These are phyloP conservation scores for Sitophilus oryzae DNA, from an alignment of 1,140 invertebrate species.

Conservation along the genomic window DNA sequence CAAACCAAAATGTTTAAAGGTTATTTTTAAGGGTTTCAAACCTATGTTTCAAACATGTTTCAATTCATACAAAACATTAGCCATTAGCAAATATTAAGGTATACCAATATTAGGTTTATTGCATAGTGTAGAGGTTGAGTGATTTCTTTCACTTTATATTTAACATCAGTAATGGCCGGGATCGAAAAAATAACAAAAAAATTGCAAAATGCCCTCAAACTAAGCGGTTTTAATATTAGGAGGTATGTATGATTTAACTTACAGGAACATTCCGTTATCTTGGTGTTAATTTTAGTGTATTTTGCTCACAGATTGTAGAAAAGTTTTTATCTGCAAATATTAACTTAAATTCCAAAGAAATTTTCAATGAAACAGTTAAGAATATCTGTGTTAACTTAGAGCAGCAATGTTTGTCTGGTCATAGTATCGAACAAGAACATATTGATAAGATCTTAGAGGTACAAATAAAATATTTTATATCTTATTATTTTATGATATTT, in stretches of 20 bases:
- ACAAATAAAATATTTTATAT: conserved; percentile 22
- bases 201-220: conserved; percentile 48
- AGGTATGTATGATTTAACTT: conserved; percentile 41
- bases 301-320: conserved; percentile 51
- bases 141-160: too few relatives aligned
- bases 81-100: too few relatives aligned
- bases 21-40: too few relatives aligned
- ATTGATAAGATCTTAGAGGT: conserved; percentile 70
- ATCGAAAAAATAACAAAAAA: conserved; percentile 41
- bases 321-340: conserved; percentile 47
- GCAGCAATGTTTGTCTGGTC: conserved; percentile 62
- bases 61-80: too few relatives aligned
- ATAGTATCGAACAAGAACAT: conserved; percentile 64
- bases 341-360: conserved; percentile 44
- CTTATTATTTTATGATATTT: conserved; percentile 4
- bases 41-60: too few relatives aligned
- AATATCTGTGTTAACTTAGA: conserved; percentile 62
- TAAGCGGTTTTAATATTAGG: conserved; percentile 48
- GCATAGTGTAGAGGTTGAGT: too few relatives aligned
- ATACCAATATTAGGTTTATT: too few relatives aligned
- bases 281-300: conserved; percentile 52
- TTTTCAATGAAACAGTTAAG: conserved; percentile 55
- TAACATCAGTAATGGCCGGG: background rate
- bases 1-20: too few relatives aligned
- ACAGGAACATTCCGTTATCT: background rate